A percentile compares a stretch with the other conserved stretches of the same genome.
These are phyloP conservation scores for Polydrusus pterygomalis DNA, from an alignment of 2,888 invertebrate species.

Conservation along the genomic window DNA sequence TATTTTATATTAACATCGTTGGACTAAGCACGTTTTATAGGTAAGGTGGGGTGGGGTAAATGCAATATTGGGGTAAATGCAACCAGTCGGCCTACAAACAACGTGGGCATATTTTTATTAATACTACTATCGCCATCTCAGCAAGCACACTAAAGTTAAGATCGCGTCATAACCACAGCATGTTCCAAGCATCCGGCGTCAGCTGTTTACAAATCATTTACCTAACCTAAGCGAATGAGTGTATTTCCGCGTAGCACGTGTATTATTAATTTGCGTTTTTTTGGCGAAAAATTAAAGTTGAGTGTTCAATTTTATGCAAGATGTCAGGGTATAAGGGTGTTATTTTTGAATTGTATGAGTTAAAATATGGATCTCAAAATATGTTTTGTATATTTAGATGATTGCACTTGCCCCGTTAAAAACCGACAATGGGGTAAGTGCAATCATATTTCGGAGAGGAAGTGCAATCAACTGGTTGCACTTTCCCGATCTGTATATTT, in stretches of 20 bases:
- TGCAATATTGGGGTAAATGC: no score
- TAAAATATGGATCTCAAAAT: slow-evolving; percentile 3
- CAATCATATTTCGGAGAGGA: no score
- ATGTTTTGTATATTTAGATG: slow-evolving; percentile 19
- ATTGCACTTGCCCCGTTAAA: slow-evolving; percentile 29
- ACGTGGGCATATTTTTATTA: no score
- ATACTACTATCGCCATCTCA: no score
- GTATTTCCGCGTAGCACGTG: slow-evolving; percentile 17
- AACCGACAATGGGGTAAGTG: slow-evolving; percentile 9
- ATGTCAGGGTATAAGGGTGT: slow-evolving; percentile 4
- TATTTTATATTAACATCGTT: no score
- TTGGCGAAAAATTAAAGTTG: slow-evolving; percentile 8
- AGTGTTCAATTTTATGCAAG: slow-evolving; percentile 22
- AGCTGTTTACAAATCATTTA: slow-evolving; percentile 18
- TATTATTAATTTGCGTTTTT: slow-evolving; percentile 15
- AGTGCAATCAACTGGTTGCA: slow-evolving; percentile 15
- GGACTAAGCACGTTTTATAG: no score
- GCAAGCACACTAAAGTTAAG: no score
- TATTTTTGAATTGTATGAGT: slow-evolving; percentile 9
- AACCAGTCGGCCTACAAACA: no score
- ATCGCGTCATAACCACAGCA: no score
- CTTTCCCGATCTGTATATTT: slow-evolving; percentile 15
- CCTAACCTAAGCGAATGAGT: slow-evolving; percentile 11
- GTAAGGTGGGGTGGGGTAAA: no score
- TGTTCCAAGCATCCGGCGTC: slow-evolving; percentile 2